These are phyloP conservation scores for Bufotes viridis DNA, from an alignment of 2,797 vertebrate genomes.

Conservation along the genomic window DNA sequence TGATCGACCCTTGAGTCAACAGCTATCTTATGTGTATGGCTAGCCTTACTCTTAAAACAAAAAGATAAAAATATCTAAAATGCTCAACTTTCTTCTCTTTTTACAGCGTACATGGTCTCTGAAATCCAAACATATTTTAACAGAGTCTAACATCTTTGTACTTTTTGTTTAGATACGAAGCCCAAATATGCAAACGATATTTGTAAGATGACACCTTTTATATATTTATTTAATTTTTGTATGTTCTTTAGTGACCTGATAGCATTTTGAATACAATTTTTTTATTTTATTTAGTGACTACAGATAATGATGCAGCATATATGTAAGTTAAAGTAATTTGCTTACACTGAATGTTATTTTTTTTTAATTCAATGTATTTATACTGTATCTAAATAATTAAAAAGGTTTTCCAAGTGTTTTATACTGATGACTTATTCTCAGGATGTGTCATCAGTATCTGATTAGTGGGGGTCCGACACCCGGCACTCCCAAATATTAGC, in stretches of 20 bases:
- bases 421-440: too few relatives aligned
- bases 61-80: too few relatives aligned
- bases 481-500: too few relatives aligned
- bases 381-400: neutral
- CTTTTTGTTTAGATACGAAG: neutral
- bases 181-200: constrained; percentile 15
- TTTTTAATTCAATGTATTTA: neutral
- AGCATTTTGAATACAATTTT: neutral
- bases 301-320: neutral
- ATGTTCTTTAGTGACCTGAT: neutral
- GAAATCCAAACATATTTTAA: neutral
- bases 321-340: neutral
- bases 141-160: neutral
- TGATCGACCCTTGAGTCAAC: too few relatives aligned
- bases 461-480: too few relatives aligned
- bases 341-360: neutral
- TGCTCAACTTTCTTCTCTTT: too few relatives aligned
- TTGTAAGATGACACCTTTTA: neutral
- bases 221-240: neutral
- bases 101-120: neutral
- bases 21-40: too few relatives aligned
- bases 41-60: too few relatives aligned
- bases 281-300: neutral
- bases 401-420: too few relatives aligned
- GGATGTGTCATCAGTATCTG: too few relatives aligned